These are phyloP conservation scores for Anabacerthia variegaticeps DNA, from an alignment of 2,797 vertebrate genomes.

Conservation along the genomic window DNA sequence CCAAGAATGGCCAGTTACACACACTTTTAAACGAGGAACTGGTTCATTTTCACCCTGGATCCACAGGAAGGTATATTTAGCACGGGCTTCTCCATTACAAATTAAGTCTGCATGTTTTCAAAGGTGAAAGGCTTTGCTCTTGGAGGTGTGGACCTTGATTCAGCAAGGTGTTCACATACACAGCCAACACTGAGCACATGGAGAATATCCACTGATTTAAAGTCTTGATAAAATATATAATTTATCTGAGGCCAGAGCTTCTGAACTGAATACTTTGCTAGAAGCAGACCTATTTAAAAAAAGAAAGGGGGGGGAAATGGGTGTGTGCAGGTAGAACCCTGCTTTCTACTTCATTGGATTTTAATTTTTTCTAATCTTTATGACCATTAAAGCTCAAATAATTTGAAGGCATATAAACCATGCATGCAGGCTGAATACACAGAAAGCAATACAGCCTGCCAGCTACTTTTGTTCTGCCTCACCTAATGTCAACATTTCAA, in stretches of 20 bases:
- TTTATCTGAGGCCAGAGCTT: neutral
- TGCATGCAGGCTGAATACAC: neutral
- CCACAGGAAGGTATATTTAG: neutral
- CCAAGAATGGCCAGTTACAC: neutral
- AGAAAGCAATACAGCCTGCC: neutral
- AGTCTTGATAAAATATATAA: neutral
- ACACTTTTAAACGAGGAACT: neutral
- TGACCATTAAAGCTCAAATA: neutral
- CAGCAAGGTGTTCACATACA: neutral
- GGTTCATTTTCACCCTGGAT: neutral
- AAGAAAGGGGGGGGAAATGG: neutral
- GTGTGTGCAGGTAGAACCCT: neutral
- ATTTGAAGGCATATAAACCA: neutral
- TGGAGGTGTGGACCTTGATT: neutral
- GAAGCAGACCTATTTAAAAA: neutral
- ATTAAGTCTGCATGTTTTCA: neutral
- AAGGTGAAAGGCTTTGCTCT: neutral
- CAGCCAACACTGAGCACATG: neutral
- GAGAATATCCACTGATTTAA: neutral
- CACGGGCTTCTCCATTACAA: neutral
- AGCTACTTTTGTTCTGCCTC: neutral
- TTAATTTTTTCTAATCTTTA: slow-evolving; percentile 38
- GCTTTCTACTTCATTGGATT: slow-evolving; percentile 13
- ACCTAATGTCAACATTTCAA: neutral
- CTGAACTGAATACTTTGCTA: neutral